Evolutionary conservation across 2,888 invertebrate species (phyloP), one percentile per base, ranked within the genome.

Genomic region (Ptychoptera contaminata): DNA sequence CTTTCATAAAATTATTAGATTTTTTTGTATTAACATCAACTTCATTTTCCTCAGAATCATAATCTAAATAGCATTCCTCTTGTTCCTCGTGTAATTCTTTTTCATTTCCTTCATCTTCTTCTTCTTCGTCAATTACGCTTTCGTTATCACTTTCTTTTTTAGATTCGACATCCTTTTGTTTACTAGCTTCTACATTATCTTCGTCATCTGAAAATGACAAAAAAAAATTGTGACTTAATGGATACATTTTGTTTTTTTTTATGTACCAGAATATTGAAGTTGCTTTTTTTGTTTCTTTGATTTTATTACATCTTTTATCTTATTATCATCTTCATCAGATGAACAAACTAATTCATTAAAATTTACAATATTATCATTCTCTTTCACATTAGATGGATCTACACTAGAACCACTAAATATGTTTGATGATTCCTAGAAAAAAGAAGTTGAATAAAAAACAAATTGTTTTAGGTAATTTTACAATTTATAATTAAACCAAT

Each of bases 31-130:
- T 42, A 8, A 35, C 8, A n/a, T 62, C 51, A 44, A 67, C 73
- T 70, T 87, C 86, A 63, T 87, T 86, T 63, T 87, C 87, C 59
- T 87, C 86, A 0, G 86, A 87, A 61, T 87, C 86, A 56, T 87
- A 87, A 55, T 80, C 81, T 2, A 82, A 68, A 47, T 70, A 63
- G 44, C 60, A 58, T 47, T 61, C 58, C 8, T 67, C 66, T 2
- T 66, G 60, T 34, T 66, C 66, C 8, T 59, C 60, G 42, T 54
- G 47, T 31, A 56, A 57, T 16, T 48, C 48, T 10, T 47, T 49
- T 12, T 56, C 56, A 9, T 63, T 8, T 34, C 11, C 66, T 34
- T 69, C 68, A 47, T 67, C 66, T 61, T 60, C 57, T 39, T 59
- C 58, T 47, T 59, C 63, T 38, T 56, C 60, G 47, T 61, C 58